Conservation (phyloP, 2,797 vertebrate species). For the Sebastes nivosus region DNA sequence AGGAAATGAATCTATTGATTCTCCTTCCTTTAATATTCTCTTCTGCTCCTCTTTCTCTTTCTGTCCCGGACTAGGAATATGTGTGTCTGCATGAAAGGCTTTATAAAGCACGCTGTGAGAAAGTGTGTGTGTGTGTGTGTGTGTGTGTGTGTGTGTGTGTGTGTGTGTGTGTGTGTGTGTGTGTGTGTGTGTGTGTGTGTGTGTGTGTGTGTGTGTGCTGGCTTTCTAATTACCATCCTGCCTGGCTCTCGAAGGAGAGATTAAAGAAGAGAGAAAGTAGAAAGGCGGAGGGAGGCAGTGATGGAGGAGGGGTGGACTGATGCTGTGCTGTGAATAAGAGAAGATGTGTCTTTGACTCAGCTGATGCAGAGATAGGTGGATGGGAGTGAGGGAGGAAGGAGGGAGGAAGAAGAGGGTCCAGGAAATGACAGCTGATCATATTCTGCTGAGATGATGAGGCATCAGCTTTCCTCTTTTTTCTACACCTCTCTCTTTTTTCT, state of each 20-base stretch:
- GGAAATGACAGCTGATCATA: constrained; percentile 35
- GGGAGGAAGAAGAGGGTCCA: not conserved
- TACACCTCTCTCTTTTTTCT: not conserved
- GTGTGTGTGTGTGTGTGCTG: not conserved
- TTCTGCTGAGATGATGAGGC: constrained; percentile 42
- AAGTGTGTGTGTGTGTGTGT: not conserved
- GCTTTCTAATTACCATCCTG: constrained; percentile 39
- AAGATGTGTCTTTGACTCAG: constrained; percentile 28
- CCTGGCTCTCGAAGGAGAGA: constrained; percentile 23
- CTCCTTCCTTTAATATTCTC: constrained; percentile 52
- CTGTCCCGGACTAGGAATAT: not conserved
- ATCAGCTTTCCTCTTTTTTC: constrained; percentile 16
- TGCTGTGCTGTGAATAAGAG: not conserved
- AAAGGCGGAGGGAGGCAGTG: not conserved
- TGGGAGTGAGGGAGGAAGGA: not conserved
- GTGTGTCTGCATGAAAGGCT: constrained; percentile 5
- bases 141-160: not conserved
- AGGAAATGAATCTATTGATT: constrained; percentile 68
- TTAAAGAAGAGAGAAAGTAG: constrained; percentile 24
- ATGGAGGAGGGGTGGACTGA: not conserved
- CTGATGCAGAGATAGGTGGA: constrained; percentile 16
- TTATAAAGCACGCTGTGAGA: not conserved
- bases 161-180: not conserved
- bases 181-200: not conserved
- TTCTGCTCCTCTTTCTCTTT: constrained; percentile 22